Evolutionary conservation across 1,140 invertebrate genomes (phyloP), one percentile per base, ranked within the genome.

Genomic region (Drosophila arawakana): DNA sequence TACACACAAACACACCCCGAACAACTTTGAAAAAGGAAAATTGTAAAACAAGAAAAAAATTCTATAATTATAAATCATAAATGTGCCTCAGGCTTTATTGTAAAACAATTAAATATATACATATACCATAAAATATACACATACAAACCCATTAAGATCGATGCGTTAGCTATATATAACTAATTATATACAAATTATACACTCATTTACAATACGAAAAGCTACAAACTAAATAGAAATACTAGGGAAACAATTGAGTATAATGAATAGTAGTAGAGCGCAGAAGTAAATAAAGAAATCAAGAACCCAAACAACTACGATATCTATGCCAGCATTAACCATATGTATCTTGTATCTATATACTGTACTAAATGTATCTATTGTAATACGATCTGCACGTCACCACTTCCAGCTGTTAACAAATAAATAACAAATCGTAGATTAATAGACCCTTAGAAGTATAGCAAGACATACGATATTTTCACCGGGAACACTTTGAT

Each of bases 71-170:
- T 49, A 89, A 80, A 75, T 78, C 62, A 83, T 86, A 73, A 81
- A 78, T 81, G 88, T 90, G 88, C 86, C 86, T 90, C 86, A 90
- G 86, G 86, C 88, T 83, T 78, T 83, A 86, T 90, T 90, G 86
- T 90, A 86, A 86, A 90, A 90, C 81, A 90, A 90, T 52, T 81
- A 85, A 75, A 81, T 61, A 60, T 52, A 62, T 61, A 60, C 47
- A 62, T 71, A 67, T 46, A 69, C 25, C 78, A 68, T 62, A 66
- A 73, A 47, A 77, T 77, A 65, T 75, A 73, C 59, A 88, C 78
- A 80, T 66, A 76, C 72, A 85, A 79, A 81, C 52, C 55, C 67
- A 66, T 80, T 62, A 55, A 70, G 55, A 65, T 21, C 61, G 41
- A 66, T 70, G 65, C 50, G 30, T 71, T 73, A 81, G 74, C 59